A percentile compares a stretch with the other conserved stretches of the same genome.
phyloP scores from a whole-genome alignment of 2,888 invertebrate genomes.

The Amphipoea lucens region DNA sequence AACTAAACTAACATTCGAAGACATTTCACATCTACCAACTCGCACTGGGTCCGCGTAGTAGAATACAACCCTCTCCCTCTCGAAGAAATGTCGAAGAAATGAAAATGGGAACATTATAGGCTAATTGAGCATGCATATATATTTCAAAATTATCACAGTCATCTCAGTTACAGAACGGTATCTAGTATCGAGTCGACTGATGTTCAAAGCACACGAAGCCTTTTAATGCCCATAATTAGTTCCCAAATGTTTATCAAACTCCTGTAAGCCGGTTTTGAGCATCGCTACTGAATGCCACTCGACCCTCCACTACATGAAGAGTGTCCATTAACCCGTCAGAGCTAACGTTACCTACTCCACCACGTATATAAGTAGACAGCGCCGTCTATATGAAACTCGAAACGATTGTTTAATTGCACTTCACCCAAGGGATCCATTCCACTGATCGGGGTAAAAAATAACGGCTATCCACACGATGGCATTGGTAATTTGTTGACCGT shows the following conservation, averaged over 20 bases:
- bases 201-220: slow-evolving; percentile 27
- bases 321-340: slow-evolving; percentile 53
- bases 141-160: not conserved
- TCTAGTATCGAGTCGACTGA: slow-evolving; percentile 25
- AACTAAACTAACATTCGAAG: not conserved
- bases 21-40: not conserved
- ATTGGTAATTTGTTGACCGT: slow-evolving; percentile 41
- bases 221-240: not conserved
- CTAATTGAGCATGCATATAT: not conserved
- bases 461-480: slow-evolving; percentile 38
- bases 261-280: slow-evolving; percentile 44
- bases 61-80: not conserved
- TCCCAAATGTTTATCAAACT: slow-evolving; percentile 50
- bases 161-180: slow-evolving; percentile 13
- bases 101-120: not conserved
- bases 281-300: slow-evolving; percentile 53
- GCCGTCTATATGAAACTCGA: slow-evolving; percentile 60
- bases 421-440: slow-evolving; percentile 57
- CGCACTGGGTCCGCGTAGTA: not conserved
- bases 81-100: no score
- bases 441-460: slow-evolving; percentile 59
- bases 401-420: slow-evolving; percentile 64
- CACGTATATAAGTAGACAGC: slow-evolving; percentile 37
- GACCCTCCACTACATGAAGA: slow-evolving; percentile 36
- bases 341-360: slow-evolving; percentile 44